These are phyloP conservation scores for Aquatica leii DNA, from an alignment of 2,888 invertebrate genomes.

Conservation along the genomic window DNA sequence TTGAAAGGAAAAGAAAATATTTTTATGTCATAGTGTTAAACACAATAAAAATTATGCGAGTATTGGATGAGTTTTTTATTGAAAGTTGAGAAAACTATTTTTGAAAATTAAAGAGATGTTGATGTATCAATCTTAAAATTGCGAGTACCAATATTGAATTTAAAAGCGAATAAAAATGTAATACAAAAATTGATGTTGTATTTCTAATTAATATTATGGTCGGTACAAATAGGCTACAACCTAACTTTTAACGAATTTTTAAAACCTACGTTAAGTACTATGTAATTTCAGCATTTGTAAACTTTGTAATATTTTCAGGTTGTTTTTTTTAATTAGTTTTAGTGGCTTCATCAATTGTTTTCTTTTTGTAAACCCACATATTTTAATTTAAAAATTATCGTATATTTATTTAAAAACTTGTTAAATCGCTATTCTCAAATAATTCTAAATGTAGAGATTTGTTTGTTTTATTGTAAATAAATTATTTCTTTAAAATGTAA, in stretches of 20 bases:
- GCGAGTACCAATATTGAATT: constrained; percentile 22
- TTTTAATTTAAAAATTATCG: constrained; percentile 24
- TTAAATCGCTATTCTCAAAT: constrained; percentile 27
- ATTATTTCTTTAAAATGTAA: constrained; percentile 31
- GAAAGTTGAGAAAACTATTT: constrained; percentile 24
- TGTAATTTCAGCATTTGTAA: constrained; percentile 31
- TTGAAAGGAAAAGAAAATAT: constrained; percentile 16
- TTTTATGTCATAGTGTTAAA: constrained; percentile 29
- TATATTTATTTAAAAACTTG: constrained; percentile 35
- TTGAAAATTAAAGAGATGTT: constrained; percentile 20
- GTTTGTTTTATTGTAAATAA: constrained; percentile 37
- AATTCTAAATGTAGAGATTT: constrained; percentile 28
- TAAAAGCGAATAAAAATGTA: constrained; percentile 16
- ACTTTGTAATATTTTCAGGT: constrained; percentile 32
- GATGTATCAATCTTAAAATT: constrained; percentile 21
- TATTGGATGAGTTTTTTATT: constrained; percentile 16
- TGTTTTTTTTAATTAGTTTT: constrained; percentile 22
- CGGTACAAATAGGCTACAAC: constrained; percentile 34
- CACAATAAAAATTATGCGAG: constrained; percentile 16
- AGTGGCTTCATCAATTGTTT: constrained; percentile 29
- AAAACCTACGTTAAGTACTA: constrained; percentile 20
- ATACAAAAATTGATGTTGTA: constrained; percentile 25
- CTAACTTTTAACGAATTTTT: constrained; percentile 22
- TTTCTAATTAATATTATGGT: constrained; percentile 29
- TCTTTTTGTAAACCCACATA: constrained; percentile 26